Percentiles rank a stretch among this genome's conserved stretches.
phyloP scores from a whole-genome alignment of 1,140 invertebrate species.

The Pseudomyrmex concolor region DNA sequence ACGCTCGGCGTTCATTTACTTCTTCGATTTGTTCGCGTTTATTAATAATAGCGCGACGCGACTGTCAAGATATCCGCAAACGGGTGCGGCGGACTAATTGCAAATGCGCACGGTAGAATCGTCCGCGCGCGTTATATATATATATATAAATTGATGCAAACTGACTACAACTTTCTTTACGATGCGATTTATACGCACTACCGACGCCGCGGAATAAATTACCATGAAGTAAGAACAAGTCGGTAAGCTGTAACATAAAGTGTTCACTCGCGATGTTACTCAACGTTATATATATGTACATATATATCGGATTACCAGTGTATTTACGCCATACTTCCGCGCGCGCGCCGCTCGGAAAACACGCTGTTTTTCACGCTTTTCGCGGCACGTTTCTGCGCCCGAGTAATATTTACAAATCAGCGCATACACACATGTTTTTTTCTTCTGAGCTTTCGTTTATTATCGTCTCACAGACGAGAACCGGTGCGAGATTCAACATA shows the following conservation, averaged over 20 bases:
- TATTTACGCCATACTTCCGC: constrained; percentile 12
- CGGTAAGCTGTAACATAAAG: constrained; percentile 26
- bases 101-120: background rate
- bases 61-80: background rate
- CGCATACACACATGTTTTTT: background rate
- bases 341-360: background rate
- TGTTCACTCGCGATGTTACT: constrained; percentile 12
- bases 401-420: constrained; percentile 12
- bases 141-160: constrained; percentile 47
- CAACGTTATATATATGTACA: constrained; percentile 1
- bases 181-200: background rate
- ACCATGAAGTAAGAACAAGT: constrained; percentile 38
- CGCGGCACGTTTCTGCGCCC: too few relatives aligned
- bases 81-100: background rate
- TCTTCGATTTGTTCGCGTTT: background rate
- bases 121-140: background rate
- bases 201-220: constrained; percentile 21
- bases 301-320: constrained; percentile 13
- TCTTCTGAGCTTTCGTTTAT: constrained; percentile 7
- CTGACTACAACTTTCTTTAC: constrained; percentile 32
- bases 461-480: background rate
- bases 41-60: background rate
- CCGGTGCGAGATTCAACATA: background rate
- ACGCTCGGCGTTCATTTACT: too few relatives aligned
- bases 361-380: background rate